Evolutionary conservation across 1,140 invertebrate species (phyloP).

Genomic region (Pseudoatta argentina): DNA sequence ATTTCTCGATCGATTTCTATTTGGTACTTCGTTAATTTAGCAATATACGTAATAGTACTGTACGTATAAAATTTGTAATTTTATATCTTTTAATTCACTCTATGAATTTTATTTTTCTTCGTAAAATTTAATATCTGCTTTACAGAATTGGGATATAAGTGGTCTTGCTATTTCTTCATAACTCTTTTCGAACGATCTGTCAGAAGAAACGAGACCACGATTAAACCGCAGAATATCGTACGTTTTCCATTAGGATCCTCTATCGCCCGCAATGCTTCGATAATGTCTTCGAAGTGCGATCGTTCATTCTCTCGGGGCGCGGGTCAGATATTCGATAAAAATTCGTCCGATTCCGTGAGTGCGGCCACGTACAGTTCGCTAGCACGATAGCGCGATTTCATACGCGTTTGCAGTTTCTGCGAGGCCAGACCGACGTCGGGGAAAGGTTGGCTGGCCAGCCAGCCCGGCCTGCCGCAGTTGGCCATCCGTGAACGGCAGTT

Average conservation of each 20-base stretch:
- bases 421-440: conserved; percentile 81
- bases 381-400: conserved; percentile 80
- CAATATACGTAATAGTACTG: background rate
- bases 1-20: no score
- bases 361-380: conserved; percentile 70
- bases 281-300: conserved; percentile 60
- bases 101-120: background rate
- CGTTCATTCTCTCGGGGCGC: conserved; percentile 38
- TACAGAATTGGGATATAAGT: background rate
- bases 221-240: conserved; percentile 36
- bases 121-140: background rate
- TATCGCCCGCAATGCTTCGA: conserved; percentile 39
- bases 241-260: conserved; percentile 41
- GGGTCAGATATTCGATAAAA: conserved; percentile 41
- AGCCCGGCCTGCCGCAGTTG: conserved; percentile 75
- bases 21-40: background rate
- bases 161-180: no score
- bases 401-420: conserved; percentile 83
- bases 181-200: background rate
- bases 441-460: conserved; percentile 81
- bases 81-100: background rate
- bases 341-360: conserved; percentile 64
- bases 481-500: conserved; percentile 74
- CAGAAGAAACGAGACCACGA: conserved; percentile 11
- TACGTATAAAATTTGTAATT: background rate